These are phyloP conservation scores for Coturnix japonica DNA, from an alignment of 2,113 vertebrate genomes.

Conservation along the genomic window DNA sequence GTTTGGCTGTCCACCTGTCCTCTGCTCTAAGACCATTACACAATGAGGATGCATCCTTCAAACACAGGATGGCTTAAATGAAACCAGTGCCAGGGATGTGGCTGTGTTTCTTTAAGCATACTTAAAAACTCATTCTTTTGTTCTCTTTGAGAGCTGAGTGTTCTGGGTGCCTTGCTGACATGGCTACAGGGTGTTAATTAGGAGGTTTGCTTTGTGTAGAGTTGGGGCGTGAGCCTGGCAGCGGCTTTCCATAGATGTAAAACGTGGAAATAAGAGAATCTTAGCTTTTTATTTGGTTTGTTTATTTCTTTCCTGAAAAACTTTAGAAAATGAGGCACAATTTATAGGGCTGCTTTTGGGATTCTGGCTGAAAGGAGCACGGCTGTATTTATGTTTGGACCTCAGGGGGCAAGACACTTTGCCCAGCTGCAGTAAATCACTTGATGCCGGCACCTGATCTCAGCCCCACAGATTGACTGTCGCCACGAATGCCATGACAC, in stretches of 20 bases:
- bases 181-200: neutral
- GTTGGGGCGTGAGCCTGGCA: neutral
- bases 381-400: neutral
- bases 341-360: neutral
- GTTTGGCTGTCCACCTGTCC: neutral
- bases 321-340: neutral
- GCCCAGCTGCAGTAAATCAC: neutral
- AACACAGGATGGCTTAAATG: neutral
- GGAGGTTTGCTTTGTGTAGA: neutral
- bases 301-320: neutral
- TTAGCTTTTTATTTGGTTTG: neutral
- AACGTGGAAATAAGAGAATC: neutral
- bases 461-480: neutral
- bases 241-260: neutral
- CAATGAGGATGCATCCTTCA: neutral
- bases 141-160: neutral
- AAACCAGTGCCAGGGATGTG: fast-evolving
- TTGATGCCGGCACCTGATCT: neutral
- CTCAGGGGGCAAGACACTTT: neutral
- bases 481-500: neutral
- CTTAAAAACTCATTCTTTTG: fast-evolving
- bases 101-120: neutral
- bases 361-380: neutral
- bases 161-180: neutral
- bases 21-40: neutral